Evolutionary conservation across 2,113 vertebrate genomes (phyloP).

Genomic region (Sphaerodactylus townsendi): DNA sequence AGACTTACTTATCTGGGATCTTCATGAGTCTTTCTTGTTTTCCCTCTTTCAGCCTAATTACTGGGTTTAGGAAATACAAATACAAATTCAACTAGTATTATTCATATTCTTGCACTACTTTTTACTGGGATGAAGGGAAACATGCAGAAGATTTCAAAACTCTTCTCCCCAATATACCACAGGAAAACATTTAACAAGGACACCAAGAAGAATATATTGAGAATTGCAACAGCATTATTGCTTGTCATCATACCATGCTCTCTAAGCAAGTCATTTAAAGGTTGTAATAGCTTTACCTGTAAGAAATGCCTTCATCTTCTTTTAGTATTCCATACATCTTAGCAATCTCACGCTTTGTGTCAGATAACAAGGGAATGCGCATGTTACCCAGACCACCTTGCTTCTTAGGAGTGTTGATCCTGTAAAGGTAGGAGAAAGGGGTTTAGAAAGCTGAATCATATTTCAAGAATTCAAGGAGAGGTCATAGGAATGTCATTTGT

Average conservation of each 20-base stretch:
- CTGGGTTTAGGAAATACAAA: background rate
- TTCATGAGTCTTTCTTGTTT: background rate
- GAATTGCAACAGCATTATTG: too few species aligned
- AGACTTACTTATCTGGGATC: too few species aligned
- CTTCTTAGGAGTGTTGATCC: conserved; percentile 92
- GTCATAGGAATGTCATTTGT: background rate
- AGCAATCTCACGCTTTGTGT: conserved; percentile 85
- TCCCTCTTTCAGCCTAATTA: background rate
- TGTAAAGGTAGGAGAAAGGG: conserved; percentile 40
- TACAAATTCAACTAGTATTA: background rate
- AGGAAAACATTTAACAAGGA: too few species aligned
- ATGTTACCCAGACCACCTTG: conserved; percentile 93
- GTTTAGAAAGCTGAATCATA: background rate
- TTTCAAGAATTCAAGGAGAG: background rate
- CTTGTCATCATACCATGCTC: background rate
- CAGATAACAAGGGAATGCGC: conserved; percentile 93
- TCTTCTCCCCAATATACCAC: background rate
- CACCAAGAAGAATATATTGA: too few species aligned
- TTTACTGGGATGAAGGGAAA: background rate
- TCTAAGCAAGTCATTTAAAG: background rate
- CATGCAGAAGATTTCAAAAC: background rate
- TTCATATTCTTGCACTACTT: background rate
- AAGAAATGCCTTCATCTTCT: conserved; percentile 94
- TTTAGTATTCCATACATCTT: conserved; percentile 93
- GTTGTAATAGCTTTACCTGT: conserved; percentile 77